Evolutionary conservation across 2,888 invertebrate species (phyloP), one percentile per base, ranked within the genome.

Genomic region (Athrips mouffetella): DNA sequence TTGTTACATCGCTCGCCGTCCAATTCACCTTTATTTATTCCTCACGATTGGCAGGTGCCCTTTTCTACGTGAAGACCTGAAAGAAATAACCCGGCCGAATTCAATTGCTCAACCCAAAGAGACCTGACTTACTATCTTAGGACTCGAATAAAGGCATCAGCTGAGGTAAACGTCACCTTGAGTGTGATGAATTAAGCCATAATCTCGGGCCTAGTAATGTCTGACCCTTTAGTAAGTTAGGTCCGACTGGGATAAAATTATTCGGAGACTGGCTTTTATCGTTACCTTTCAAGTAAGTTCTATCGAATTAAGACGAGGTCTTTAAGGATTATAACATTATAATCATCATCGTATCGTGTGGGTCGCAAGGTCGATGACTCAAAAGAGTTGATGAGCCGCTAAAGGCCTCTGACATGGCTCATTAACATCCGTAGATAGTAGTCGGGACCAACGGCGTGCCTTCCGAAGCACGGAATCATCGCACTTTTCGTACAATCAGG

Each of bases 11-110:
- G n/a, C 29, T 27, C 15, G n/a, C 39, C 45, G 33, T 47, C 33
- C 50, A 33, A 45, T 48, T 47, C 42, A 5, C 35, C 45, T 47
- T 47, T 47, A 47, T 40, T 47, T 50, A 47, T 47, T 41, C 42
- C 42, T 40, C n/a, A 1, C 6, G 35, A 42, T 42, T 37, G 50
- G 42, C 47, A 47, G 42, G 44, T 37, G 29, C 33, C 44, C 37
- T 50, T 29, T 42, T 37, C 13, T 29, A n/a, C 31, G 27, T 41
- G 15, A 40, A 29, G 20, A 6, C 23, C 21, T 39, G 21, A 39
- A 42, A 39, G 18, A 33, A 15, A 31, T 18, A 20, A 37, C 18
- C 20, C 42, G 5, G 16, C n/a, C 5, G 11, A 18, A 42, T 30
- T 42, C 18, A 42, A 29, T 42, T 8, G 29, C n/a, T 29, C 23